Evolutionary conservation across 2,113 vertebrate species (phyloP).

Genomic region (Brachyistius frenatus): DNA sequence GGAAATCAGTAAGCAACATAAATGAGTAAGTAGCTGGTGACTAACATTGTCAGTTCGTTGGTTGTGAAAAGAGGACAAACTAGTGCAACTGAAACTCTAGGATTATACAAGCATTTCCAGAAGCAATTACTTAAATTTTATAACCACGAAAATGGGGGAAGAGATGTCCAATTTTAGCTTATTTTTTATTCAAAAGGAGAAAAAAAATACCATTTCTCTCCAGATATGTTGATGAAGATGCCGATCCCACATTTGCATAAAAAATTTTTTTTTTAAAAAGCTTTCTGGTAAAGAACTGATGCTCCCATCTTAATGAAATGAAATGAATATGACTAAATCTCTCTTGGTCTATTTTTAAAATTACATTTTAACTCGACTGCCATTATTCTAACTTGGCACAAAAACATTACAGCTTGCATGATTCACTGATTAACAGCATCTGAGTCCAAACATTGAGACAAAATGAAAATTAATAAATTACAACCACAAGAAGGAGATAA

Average conservation of each 20-base stretch:
- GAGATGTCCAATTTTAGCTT: too few species aligned
- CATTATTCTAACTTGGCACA: conserved; percentile 41
- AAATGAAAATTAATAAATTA: conserved; percentile 24
- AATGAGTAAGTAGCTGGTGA: background rate
- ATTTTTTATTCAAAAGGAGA: too few species aligned
- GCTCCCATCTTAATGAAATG: conserved; percentile 14
- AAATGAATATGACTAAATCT: conserved; percentile 16
- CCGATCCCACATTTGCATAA: background rate
- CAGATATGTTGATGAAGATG: background rate
- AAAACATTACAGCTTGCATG: conserved; percentile 32
- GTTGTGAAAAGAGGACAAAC: background rate
- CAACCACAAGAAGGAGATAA: background rate
- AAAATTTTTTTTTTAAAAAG: background rate
- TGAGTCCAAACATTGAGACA: conserved; percentile 36
- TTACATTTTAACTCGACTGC: conserved; percentile 15
- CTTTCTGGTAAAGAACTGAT: background rate
- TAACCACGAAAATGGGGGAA: too few species aligned
- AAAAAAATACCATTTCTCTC: too few species aligned
- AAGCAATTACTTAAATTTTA: too few species aligned
- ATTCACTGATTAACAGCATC: conserved; percentile 36
- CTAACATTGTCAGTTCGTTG: background rate
- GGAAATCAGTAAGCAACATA: conserved; percentile 3
- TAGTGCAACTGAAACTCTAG: too few species aligned
- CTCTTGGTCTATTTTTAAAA: conserved; percentile 12
- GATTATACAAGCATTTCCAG: too few species aligned